phyloP scores from a whole-genome alignment of 2,888 invertebrate genomes.

The Nematopogon swammerdamellus region DNA sequence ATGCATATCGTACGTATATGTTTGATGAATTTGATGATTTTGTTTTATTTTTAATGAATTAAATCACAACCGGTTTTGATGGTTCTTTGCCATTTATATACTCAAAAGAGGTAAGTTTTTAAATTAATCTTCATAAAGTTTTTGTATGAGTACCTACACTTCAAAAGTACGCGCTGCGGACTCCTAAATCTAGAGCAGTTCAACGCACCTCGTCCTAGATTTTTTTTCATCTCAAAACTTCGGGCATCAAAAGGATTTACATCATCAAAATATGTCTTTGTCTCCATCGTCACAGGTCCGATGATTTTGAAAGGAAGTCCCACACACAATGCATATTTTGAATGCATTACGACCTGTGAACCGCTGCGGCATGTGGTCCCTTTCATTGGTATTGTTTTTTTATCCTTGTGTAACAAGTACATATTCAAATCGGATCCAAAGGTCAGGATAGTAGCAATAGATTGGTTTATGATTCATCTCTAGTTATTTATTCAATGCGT shows the following conservation, averaged over 20 bases:
- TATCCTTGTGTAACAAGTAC: background rate
- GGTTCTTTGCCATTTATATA: too few species aligned
- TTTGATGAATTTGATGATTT: too few species aligned
- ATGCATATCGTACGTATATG: too few species aligned
- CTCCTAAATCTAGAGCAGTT: too few species aligned
- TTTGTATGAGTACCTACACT: too few species aligned
- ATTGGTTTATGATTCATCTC: background rate
- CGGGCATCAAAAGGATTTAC: conserved; percentile 1
- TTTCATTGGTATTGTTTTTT: background rate
- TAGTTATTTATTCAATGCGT: too few species aligned
- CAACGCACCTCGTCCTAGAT: too few species aligned
- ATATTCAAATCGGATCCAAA: background rate
- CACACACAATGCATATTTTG: conserved; percentile 47
- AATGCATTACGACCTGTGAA: conserved; percentile 48
- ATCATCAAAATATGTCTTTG: conserved; percentile 30
- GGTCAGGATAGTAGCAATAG: background rate
- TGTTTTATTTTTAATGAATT: too few species aligned
- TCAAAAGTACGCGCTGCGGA: too few species aligned
- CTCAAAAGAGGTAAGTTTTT: too few species aligned
- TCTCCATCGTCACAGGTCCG: conserved; percentile 15
- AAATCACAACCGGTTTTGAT: too few species aligned
- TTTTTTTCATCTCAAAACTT: background rate
- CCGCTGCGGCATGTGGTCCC: conserved; percentile 22
- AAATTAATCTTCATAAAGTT: too few species aligned
- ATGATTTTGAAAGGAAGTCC: conserved; percentile 8